Percentiles rank a stretch among this genome's conserved stretches.
Conservation (phyloP, 1,140 invertebrate genomes). For the Achatina immaculata region DNA sequence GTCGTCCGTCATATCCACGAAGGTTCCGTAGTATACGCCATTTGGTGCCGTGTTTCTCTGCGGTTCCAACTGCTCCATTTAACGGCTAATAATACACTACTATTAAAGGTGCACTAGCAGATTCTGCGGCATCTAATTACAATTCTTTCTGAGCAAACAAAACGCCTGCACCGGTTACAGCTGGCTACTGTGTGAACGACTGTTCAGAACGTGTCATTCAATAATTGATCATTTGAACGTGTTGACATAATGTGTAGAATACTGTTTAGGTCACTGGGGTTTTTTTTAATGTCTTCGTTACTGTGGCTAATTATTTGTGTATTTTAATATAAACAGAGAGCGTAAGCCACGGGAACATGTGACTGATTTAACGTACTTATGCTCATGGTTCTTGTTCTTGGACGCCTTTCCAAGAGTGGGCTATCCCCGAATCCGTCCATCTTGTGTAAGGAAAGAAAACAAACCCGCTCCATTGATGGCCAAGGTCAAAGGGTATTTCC, state of each 20-base stretch:
- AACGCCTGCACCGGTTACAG: not conserved
- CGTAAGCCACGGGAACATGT: not conserved
- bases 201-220: not conserved
- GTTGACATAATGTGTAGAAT: too few species aligned
- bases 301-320: too few species aligned
- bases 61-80: not conserved
- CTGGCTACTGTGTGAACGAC: not conserved
- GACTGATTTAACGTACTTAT: conserved; percentile 12
- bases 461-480: conserved; percentile 20
- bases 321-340: not conserved
- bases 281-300: too few species aligned
- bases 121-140: too few species aligned
- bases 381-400: not conserved
- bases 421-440: conserved; percentile 16
- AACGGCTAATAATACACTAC: not conserved
- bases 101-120: not conserved
- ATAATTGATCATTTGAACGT: too few species aligned
- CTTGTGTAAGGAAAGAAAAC: not conserved
- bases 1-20: not conserved
- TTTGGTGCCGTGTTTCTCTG: not conserved
- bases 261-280: too few species aligned
- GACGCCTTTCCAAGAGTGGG: not conserved
- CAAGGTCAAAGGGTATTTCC: not conserved
- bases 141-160: not conserved
- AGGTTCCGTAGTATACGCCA: not conserved